Evolutionary conservation across 2,113 vertebrate species (phyloP).

Genomic region (Cervus canadensis): DNA sequence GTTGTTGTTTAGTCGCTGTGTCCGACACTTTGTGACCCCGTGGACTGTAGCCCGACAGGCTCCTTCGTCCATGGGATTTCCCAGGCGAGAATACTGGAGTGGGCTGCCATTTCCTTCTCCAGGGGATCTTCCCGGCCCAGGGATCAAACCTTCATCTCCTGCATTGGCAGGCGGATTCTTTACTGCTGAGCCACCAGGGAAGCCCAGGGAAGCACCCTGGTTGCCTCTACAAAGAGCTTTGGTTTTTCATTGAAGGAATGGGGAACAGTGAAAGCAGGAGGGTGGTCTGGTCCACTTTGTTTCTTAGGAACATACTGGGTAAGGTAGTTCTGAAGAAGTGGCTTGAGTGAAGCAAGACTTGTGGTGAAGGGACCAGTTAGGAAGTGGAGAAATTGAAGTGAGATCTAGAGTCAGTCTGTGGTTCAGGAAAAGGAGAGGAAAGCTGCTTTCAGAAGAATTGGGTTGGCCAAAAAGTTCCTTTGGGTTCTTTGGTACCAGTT

Average conservation of each 20-base stretch:
- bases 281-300: background rate
- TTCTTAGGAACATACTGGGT: background rate
- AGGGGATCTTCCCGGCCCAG: background rate
- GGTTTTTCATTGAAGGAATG: background rate
- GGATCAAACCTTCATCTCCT: background rate
- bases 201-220: background rate
- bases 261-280: background rate
- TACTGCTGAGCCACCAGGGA: background rate
- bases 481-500: background rate
- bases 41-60: background rate
- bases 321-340: background rate
- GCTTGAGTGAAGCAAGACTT: background rate
- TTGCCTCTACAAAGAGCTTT: background rate
- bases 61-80: background rate
- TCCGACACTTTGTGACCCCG: background rate
- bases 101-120: background rate
- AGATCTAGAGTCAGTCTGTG: background rate
- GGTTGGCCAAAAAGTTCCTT: background rate
- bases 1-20: background rate
- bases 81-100: background rate
- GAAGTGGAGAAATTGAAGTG: background rate
- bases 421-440: background rate
- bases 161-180: background rate
- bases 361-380: background rate
- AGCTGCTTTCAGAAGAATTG: background rate